Evolutionary conservation across 2,888 invertebrate genomes (phyloP), one percentile per base, ranked within the genome.

Genomic region (Parnassius apollo): DNA sequence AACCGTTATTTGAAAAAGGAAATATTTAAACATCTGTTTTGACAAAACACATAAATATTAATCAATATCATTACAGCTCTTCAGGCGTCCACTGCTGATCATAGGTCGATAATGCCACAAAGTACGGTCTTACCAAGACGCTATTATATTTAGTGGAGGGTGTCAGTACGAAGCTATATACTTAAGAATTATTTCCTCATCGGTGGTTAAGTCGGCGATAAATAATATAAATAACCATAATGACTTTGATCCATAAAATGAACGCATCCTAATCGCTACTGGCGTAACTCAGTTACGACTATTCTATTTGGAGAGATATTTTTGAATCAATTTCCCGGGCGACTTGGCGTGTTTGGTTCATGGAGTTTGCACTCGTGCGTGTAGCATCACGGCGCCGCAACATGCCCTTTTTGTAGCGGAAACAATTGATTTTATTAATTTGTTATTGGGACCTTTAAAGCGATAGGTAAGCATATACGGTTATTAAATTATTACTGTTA

Each of bases 281-380:
- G 70, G 63, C 71, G 70, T 75, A 73, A 75, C 74, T 75, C 74
- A 72, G 75, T 76, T 75, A 72, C 72, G 74, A 71, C 76, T 74
- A 78, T 78, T 78, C 77, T 75, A 78, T 79, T 77, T 77, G 73
- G 70, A 67, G 72, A 73, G 72, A 69, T 76, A 76, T 77, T 76
- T 78, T 76, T 77, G 75, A 80, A 76, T 74, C 77, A 76, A 78
- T 80, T 77, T 77, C 69, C 66, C 75, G 78, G 70, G 74, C 71
- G 74, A 75, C 68, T 76, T 72, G 70, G 58, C 68, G 62, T 68
- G 68, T 71, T 70, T 68, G 71, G 71, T 68, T 70, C 68, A 66
- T 64, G 68, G 56, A 66, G 67, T 63, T 58, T 61, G 66, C 72
- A 67, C 65, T 72, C 75, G 75, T 73, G 75, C 73, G 72, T 75